A percentile compares a stretch with the other conserved stretches of the same genome.
Evolutionary conservation across 2,888 invertebrate genomes (phyloP).

Genomic region (Hedya salicella): DNA sequence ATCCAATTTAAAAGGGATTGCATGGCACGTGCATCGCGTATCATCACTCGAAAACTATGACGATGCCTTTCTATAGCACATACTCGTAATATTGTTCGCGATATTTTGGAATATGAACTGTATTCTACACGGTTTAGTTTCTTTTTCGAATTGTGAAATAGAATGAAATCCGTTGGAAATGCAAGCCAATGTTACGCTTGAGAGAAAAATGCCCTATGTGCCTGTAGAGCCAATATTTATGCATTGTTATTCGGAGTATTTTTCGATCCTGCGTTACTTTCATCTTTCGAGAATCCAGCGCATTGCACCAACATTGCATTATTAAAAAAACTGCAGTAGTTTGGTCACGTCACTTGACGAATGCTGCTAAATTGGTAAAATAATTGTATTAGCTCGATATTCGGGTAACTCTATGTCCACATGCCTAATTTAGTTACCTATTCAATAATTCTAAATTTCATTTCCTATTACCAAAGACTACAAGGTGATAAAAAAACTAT

Average conservation of each 20-base stretch:
- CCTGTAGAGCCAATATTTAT: not conserved
- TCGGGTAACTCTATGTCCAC: too few relatives aligned
- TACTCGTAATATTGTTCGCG: not conserved
- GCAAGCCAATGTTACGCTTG: not conserved
- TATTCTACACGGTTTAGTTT: not conserved
- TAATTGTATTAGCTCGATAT: too few relatives aligned
- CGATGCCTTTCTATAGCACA: not conserved
- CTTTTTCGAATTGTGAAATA: too few relatives aligned
- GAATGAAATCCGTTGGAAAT: not conserved
- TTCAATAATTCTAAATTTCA: too few relatives aligned
- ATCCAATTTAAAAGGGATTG: constrained; percentile 37
- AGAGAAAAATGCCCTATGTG: not conserved
- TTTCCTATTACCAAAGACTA: too few relatives aligned
- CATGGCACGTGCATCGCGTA: constrained; percentile 30
- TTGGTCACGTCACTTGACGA: not conserved
- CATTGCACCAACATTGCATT: constrained; percentile 13
- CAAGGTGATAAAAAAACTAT: too few relatives aligned
- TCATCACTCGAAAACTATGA: constrained; percentile 24
- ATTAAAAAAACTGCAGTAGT: constrained; percentile 14
- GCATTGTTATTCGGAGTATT: constrained; percentile 1
- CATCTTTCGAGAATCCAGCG: constrained; percentile 8
- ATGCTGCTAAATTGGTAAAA: not conserved
- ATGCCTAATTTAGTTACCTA: too few relatives aligned
- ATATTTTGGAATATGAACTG: not conserved
- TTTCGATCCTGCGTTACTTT: constrained; percentile 6